Base-by-base conservation (phyloP, 2,797 vertebrate genomes). In the Manis crassicaudata region DNA sequence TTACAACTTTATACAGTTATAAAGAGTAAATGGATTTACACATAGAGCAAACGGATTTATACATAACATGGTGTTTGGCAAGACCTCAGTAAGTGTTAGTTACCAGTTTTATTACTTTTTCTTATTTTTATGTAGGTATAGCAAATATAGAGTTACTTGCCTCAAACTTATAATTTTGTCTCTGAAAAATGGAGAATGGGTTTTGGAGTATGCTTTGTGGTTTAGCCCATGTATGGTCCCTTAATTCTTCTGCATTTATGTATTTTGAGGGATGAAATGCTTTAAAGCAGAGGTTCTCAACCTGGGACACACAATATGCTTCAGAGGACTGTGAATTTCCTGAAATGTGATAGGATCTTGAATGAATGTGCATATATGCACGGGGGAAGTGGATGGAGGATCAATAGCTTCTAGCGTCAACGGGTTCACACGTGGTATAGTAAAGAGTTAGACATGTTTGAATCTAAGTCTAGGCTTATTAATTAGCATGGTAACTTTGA, bases 41-140 rank as follows among this genome's bases (percentile, higher is more conserved):
- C 32, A 70, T 18, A 62, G 29, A 87, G 52, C 46, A 46, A 46
- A 46, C 10, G 46, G 46, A 46, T 46, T 46, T 68, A 17, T 6
- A 73, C 32, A 32, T 60, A 60, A 94, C 25, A 67, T 2, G 35
- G 35, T 27, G 4, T 85, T 29, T 54, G 82, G 63, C 27, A 80
- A 72, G 18, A 58, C 14, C 68, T 92, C 17, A 67, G 13, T 46
- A 68, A 82, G 21, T 70, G 16, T 75, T 68, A 75, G 40, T 92
- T 95, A 77, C 21, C 32, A 46, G 72, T 35, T 88, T 80, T 68
- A 83, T 65, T 95, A 58, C 14, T 40, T 79, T 90, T 95, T 82
- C 60, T 94, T 81, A 81, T 65, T 21, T 88, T 96, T 70, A 40
- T 70, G 12, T 77, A 70, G 43, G 52, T 82, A 65, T 25, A 93